Conservation (phyloP, 2,113 vertebrate species). For the Electrona antarctica region DNA sequence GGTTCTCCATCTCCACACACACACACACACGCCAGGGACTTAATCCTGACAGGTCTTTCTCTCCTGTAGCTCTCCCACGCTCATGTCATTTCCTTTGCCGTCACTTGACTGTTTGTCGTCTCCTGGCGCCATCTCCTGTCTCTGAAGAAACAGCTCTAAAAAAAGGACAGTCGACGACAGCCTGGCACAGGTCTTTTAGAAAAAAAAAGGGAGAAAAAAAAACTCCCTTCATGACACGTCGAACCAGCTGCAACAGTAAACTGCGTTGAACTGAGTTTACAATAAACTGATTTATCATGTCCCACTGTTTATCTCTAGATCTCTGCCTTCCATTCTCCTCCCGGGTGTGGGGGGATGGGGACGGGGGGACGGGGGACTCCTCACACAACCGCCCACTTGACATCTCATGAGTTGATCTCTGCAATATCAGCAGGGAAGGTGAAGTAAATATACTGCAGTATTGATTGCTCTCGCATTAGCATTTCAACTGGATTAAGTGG, state of each 20-base stretch:
- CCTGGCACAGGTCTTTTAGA: no score
- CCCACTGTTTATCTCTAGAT: slow-evolving; percentile 36
- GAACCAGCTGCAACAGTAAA: background rate
- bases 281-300: background rate
- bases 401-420: slow-evolving; percentile 31
- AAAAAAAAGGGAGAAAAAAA: no score
- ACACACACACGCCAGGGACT: no score
- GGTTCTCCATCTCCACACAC: no score
- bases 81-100: no score
- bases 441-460: slow-evolving; percentile 61
- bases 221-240: no score
- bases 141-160: no score
- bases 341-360: background rate
- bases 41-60: no score
- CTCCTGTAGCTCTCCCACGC: no score
- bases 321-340: slow-evolving; percentile 35
- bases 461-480: slow-evolving; percentile 59
- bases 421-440: slow-evolving; percentile 59
- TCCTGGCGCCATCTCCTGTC: no score
- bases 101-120: no score
- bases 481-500: slow-evolving; percentile 61
- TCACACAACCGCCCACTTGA: slow-evolving; percentile 5
- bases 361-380: background rate
- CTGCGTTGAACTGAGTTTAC: background rate
- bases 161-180: no score